phyloP scores from a whole-genome alignment of 2,888 invertebrate species.

The Lottia gigantea region DNA sequence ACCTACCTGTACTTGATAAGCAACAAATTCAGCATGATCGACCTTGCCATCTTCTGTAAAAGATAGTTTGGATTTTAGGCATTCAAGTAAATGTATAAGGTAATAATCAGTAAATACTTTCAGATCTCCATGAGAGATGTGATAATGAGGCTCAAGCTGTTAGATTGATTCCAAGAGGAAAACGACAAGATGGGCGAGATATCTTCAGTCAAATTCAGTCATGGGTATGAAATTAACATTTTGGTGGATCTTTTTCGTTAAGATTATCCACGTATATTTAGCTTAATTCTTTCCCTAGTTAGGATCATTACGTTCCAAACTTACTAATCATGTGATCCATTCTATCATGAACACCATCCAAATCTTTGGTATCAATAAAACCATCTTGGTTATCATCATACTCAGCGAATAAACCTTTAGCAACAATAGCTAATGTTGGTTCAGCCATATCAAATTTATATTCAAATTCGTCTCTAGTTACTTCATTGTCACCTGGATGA shows the following conservation, averaged over 20 bases:
- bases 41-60: slow-evolving; percentile 16
- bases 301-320: not conserved
- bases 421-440: slow-evolving; percentile 15
- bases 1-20: slow-evolving; percentile 14
- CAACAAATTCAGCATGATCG: slow-evolving; percentile 12
- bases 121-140: too few relatives aligned
- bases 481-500: slow-evolving; percentile 14
- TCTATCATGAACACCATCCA: slow-evolving; percentile 15
- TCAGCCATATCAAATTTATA: slow-evolving; percentile 17
- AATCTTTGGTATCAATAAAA: slow-evolving; percentile 13
- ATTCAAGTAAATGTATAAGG: too few relatives aligned
- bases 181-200: too few relatives aligned
- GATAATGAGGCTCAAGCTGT: too few relatives aligned
- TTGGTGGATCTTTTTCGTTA: too few relatives aligned
- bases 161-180: too few relatives aligned
- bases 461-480: slow-evolving; percentile 13
- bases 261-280: too few relatives aligned
- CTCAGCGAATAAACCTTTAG: slow-evolving; percentile 15
- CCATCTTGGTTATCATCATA: slow-evolving; percentile 21
- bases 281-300: too few relatives aligned
- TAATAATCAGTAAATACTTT: too few relatives aligned
- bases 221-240: too few relatives aligned
- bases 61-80: not conserved
- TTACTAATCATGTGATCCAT: slow-evolving; percentile 17
- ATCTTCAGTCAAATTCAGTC: too few relatives aligned